Conservation (phyloP, 1,140 invertebrate genomes). For the Ruditapes philippinarum region DNA sequence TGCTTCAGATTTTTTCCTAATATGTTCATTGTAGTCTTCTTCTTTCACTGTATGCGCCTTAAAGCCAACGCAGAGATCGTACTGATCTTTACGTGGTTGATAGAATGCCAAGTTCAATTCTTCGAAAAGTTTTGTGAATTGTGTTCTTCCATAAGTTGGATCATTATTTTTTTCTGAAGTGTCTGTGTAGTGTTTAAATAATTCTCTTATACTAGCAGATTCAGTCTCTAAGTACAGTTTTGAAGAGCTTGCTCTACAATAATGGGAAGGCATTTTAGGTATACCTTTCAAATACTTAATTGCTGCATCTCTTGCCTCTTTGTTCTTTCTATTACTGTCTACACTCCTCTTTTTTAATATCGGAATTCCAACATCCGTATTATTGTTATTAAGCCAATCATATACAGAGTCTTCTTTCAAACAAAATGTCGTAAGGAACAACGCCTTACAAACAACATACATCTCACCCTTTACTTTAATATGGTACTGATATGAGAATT, state of each 20-base stretch:
- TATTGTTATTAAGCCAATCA: conserved; percentile 7
- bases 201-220: background rate
- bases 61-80: background rate
- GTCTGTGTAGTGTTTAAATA: background rate
- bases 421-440: conserved; percentile 24
- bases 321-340: background rate
- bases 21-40: background rate
- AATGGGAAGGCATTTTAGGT: conserved; percentile 24
- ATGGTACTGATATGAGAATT: background rate
- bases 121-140: background rate
- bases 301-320: background rate
- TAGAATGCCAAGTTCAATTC: background rate
- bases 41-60: background rate
- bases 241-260: background rate
- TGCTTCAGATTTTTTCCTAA: background rate
- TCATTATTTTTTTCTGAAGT: background rate
- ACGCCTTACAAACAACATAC: conserved; percentile 7
- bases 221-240: background rate
- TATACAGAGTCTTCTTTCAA: conserved; percentile 51
- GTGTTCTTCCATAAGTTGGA: background rate
- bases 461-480: no score
- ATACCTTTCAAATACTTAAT: background rate
- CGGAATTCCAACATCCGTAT: background rate
- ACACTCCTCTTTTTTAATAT: background rate
- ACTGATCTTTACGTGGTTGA: background rate